Conservation (phyloP, 2,797 vertebrate genomes). For the Squalus acanthias region DNA sequence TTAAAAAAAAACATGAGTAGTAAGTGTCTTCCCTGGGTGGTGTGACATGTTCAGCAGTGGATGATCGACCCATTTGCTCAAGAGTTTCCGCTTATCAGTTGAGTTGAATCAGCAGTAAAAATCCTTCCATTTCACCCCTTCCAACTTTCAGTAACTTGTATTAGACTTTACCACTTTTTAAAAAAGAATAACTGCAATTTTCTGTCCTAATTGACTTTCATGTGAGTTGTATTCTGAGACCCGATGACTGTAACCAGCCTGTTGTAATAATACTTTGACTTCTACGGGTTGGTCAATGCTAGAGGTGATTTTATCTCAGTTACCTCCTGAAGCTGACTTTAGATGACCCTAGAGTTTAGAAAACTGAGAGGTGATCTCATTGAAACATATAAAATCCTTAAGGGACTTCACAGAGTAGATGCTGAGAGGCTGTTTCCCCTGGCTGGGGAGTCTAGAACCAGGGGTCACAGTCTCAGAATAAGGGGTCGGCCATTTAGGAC, state of each 20-base stretch:
- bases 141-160: neutral
- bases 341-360: too few relatives aligned
- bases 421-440: too few relatives aligned
- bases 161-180: neutral
- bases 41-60: neutral
- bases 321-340: neutral
- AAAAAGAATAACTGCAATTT: neutral
- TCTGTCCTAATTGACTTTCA: neutral
- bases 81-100: neutral
- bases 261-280: too few relatives aligned
- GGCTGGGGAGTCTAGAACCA: too few relatives aligned
- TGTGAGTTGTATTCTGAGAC: neutral
- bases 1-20: neutral
- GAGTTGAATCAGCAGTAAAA: neutral
- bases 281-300: neutral
- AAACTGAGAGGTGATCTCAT: too few relatives aligned
- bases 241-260: neutral
- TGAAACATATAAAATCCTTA: too few relatives aligned
- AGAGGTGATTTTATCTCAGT: neutral
- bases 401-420: too few relatives aligned
- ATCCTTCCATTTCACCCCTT: neutral
- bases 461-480: too few relatives aligned
- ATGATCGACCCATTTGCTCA: neutral
- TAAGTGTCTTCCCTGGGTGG: too few relatives aligned
- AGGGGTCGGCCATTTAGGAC: too few relatives aligned